Base-by-base conservation (phyloP, 2,797 vertebrate genomes). In the Fistularia commersonii region DNA sequence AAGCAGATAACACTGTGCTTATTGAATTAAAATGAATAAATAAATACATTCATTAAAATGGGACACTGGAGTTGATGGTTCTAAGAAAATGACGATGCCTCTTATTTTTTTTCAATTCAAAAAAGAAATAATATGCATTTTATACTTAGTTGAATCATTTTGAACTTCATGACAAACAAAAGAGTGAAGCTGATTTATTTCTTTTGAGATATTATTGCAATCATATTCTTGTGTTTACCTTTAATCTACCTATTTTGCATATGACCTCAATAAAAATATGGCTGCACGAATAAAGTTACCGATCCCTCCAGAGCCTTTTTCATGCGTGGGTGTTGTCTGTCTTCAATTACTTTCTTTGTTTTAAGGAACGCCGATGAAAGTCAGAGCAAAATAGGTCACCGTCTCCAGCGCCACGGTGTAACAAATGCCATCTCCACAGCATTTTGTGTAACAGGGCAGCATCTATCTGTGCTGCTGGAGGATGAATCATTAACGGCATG, bases 371-470 rank as follows among this genome's bases (percentile, higher is more conserved):
- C 51, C 32, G 58, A 48, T 70, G 71, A 66, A 61, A 80, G 66
- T 74, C 65, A 51, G 73, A 75, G 53, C 61, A 74, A 77, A 88
- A 82, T 81, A 83, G 83, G 79, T 86, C 79, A 83, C 64, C 59
- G 13, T 68, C 56, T 36, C 63, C 67, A 62, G 64, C 41, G 62
- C 62, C 60, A 33, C 61, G 61, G 60, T 77, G 66, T 57, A 74
- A 68, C 61, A 66, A 80, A 85, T 63, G 64, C 61, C 62, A 71
- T 76, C 51, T 64, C 53, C 61, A 50, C 50, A 64, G 72, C 64
- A 66, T 67, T 87, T 81, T 81, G 84, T 79, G 52, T 82, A 84
- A 87, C 62, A 58, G 63, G 64, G 53, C 49, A 57, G 50, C 48
- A 38, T 53, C 51, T 69, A 59, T 54, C 39, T 67, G 64, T 33